phyloP scores from a whole-genome alignment of 2,797 vertebrate species.

The Paedocypris micromegethes region DNA sequence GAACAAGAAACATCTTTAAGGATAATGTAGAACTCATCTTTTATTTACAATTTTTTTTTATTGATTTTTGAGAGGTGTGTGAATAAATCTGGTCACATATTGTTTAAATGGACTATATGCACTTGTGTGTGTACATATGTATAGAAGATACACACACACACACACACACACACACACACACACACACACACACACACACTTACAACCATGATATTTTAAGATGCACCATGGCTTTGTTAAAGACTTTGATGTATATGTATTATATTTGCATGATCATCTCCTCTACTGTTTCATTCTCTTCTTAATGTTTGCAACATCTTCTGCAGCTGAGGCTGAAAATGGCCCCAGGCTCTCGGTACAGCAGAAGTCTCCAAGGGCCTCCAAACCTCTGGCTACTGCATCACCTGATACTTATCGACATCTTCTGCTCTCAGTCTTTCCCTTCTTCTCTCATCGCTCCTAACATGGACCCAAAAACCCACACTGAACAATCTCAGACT shows the following conservation, averaged over 20 bases:
- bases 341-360: constrained; percentile 44
- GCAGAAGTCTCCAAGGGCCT: constrained; percentile 40
- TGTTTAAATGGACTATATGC: no score
- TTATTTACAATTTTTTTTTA: no score
- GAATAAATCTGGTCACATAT: no score
- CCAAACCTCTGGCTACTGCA: constrained; percentile 40
- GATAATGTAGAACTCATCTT: no score
- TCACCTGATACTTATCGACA: constrained; percentile 47
- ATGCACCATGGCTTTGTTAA: constrained; percentile 6
- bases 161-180: no score
- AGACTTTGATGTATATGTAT: no score
- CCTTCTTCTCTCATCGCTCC: constrained; percentile 7
- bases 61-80: no score
- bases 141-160: no score
- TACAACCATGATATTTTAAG: not conserved
- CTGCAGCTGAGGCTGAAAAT: constrained; percentile 42
- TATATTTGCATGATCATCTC: constrained; percentile 20
- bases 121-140: no score
- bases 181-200: no score
- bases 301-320: constrained; percentile 34
- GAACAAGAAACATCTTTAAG: no score
- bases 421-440: constrained; percentile 9
- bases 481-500: not conserved
- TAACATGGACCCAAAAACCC: constrained; percentile 7
- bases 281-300: constrained; percentile 29